Base-by-base conservation (phyloP, 1,140 invertebrate species). In the Caenorhabditis latens region DNA sequence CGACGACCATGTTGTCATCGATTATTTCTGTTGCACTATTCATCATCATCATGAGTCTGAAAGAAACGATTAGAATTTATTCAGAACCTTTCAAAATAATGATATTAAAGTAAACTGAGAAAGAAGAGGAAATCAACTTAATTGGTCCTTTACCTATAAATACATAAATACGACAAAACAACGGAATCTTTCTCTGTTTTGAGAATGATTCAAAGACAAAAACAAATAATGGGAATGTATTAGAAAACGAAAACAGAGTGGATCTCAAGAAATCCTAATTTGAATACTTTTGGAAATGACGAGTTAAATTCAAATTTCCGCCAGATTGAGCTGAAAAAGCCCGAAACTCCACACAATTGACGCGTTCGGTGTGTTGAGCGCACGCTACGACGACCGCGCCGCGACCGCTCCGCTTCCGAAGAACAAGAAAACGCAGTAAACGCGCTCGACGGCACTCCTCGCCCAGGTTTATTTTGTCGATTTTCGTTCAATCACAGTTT, bases 1-100 rank as follows among this genome's bases (percentile, higher is more conserved):
- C 84, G 7, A 85, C 84, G 2, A 85, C 84, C 46, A 85, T 85
- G 48, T 85, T 85, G 84, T 42, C 50, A n/a, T 75, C 84, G 7
- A 71, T 61, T 57, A 71, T 67, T 21, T 85, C 63, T 40, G 43
- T 32, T 32, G 32, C 6, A 43, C 40, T 40, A 61, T 48, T 53
- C 9, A 50, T 4, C 32, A 85, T 75, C 84, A 75, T 85, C 11
- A 4, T 79, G 11, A 13, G 13, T 42, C 46, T 13, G 4, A 46
- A 16, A 32, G 21, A 63, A 40, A 63, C 55, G 6, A 53, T 13
- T 53, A 9, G 50, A 53, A 53, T 53, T 13, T 32, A 32, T 32
- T 32, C 32, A 32, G 32, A 32, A 32, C 2, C 32, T 32, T 32
- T 2, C 32, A 32, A 32, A 32, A 32, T 32, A 32, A 32, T 32